These are phyloP conservation scores for Ariopsis seemanni DNA, from an alignment of 2,113 vertebrate species.

Conservation along the genomic window DNA sequence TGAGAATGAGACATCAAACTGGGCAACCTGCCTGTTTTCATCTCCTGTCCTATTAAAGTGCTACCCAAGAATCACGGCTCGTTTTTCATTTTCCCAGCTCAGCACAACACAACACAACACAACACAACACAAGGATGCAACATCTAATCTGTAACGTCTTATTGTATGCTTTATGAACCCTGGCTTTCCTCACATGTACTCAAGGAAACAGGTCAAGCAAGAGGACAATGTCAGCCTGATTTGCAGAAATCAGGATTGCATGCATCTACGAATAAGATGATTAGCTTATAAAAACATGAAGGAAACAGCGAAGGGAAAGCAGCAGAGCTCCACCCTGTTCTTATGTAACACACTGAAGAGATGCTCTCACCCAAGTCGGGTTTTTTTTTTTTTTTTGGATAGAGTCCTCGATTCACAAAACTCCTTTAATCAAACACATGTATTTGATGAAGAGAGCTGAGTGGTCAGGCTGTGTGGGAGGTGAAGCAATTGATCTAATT, in stretches of 20 bases:
- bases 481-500: neutral
- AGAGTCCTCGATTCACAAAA: neutral
- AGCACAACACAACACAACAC: neutral
- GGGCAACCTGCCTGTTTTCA: conserved; percentile 15
- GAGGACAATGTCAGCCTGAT: conserved; percentile 1
- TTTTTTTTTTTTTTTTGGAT: neutral
- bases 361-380: neutral
- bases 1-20: conserved; percentile 23
- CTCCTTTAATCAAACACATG: neutral
- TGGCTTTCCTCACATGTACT: conserved; percentile 16
- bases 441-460: neutral
- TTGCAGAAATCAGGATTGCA: conserved; percentile 10
- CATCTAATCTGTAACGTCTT: neutral
- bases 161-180: neutral
- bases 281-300: neutral
- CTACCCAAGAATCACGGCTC: conserved; percentile 20
- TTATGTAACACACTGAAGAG: conserved; percentile 25
- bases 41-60: conserved; percentile 5
- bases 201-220: conserved; percentile 37
- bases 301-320: conserved; percentile 8
- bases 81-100: conserved; percentile 23
- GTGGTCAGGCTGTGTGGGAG: neutral
- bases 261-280: neutral
- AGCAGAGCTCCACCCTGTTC: conserved; percentile 37
- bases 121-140: conserved; percentile 1